phyloP scores from a whole-genome alignment of 2,797 vertebrate species.

The Pelodytes ibericus region DNA sequence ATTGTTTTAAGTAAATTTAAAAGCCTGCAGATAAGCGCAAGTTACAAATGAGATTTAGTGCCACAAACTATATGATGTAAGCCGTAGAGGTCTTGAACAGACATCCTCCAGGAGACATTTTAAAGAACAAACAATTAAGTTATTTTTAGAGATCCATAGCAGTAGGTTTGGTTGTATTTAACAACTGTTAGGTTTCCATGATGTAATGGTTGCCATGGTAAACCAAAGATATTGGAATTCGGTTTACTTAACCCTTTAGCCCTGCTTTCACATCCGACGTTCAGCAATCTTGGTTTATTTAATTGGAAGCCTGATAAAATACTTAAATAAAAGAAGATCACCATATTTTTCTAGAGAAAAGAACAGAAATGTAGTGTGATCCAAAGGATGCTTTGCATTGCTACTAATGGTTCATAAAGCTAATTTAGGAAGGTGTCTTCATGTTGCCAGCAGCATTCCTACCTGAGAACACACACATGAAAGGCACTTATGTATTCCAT shows the following conservation, averaged over 20 bases:
- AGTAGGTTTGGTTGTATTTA: conserved; percentile 40
- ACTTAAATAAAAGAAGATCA: too few relatives aligned
- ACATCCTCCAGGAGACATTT: not conserved
- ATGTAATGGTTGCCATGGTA: conserved; percentile 48
- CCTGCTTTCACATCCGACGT: not conserved
- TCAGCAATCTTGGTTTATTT: not conserved
- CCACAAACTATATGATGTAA: conserved; percentile 13
- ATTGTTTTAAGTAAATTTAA: not conserved
- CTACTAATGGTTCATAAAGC: conserved; percentile 15
- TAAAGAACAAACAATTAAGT: conserved; percentile 42
- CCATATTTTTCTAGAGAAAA: conserved; percentile 12
- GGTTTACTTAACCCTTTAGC: conserved; percentile 24
- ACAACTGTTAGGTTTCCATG: conserved; percentile 39
- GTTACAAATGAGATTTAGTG: not conserved
- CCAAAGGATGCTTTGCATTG: conserved; percentile 6
- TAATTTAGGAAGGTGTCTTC: conserved; percentile 6
- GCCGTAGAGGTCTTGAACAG: conserved; percentile 10
- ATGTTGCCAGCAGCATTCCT: conserved; percentile 12
- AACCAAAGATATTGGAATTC: conserved; percentile 2
- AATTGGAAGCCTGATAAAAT: too few relatives aligned
- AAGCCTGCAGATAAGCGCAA: not conserved
- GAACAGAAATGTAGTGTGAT: conserved; percentile 1
- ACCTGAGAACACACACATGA: conserved; percentile 12
- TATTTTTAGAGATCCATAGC: conserved; percentile 31
- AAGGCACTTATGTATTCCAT: conserved; percentile 28